Base-by-base conservation (phyloP, 2,797 vertebrate species). In the Psittacula derbiana region DNA sequence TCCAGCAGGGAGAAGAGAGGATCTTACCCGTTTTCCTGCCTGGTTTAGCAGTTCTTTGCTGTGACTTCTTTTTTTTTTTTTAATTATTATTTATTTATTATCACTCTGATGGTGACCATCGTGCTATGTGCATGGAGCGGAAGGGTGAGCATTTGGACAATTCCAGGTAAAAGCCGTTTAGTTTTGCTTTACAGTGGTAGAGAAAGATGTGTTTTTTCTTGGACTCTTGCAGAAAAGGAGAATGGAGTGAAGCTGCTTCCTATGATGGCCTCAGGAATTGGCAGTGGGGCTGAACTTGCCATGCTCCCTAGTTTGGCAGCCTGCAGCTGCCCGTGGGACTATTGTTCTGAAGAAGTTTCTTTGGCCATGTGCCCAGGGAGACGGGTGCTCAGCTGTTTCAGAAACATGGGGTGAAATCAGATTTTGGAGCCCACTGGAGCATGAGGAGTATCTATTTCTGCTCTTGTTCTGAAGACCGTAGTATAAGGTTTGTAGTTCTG, bases 271-370 rank as follows among this genome's bases (percentile, higher is more conserved):
- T 33, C 4, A 1, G 49, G 36, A 70, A n/a, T 43, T 38, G 11
- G 25, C 52, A 43, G 16, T 27, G 52, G 25, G 43, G 44, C 53
- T 71, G 62, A 47, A 80, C 41, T 49, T 67, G 49, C 64, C 0
- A 0, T 38, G 33, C 7, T 79, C 25, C 38, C n/a, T 49, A 25
- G 47, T 70, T 70, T 66, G 36, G 40, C 50, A 85, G 38, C 38
- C 57, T 41, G 44, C 41, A 65, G 62, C 82, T 67, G n/a, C 41
- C 43, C 0, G 0, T 43, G 72, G 57, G 65, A 33, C 0, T 23
- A 10, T 49, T 17, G 21, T 33, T 40, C 70, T 30, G 31, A 58
- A 73, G 52, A 60, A 19, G 41, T 47, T 85, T 78, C 41, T 90
- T 40, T 14, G 74, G 38, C 61, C 1, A 0, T 12, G 11, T 74